phyloP scores from a whole-genome alignment of 2,888 invertebrate genomes.

The Dynastes hyllus region DNA sequence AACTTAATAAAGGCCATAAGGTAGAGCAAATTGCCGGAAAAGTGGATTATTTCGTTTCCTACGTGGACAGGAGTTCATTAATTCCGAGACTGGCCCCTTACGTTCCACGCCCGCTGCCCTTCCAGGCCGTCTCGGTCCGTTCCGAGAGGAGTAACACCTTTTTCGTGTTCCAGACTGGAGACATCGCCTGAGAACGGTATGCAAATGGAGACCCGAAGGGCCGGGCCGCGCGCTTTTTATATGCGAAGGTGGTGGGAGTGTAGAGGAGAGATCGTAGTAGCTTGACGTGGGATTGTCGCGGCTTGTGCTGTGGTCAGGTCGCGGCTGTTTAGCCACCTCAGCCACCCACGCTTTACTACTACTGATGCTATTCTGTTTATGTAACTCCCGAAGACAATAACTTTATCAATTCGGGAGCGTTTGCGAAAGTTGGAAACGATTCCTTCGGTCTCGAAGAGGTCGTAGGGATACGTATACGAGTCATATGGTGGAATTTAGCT shows the following conservation, averaged over 20 bases:
- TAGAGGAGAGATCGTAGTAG: slow-evolving; percentile 5
- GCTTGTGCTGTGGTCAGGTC: slow-evolving; percentile 59
- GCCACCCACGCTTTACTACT: slow-evolving; percentile 56
- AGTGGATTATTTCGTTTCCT: slow-evolving; percentile 70
- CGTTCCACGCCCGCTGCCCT: slow-evolving; percentile 50
- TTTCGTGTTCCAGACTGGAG: slow-evolving; percentile 70
- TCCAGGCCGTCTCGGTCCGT: slow-evolving; percentile 54
- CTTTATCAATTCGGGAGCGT: slow-evolving; percentile 56
- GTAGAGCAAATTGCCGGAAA: slow-evolving; percentile 69
- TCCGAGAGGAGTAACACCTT: slow-evolving; percentile 70
- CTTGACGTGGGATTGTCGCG: slow-evolving; percentile 51
- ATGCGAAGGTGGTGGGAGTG: slow-evolving; percentile 49
- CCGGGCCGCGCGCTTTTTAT: slow-evolving; percentile 52
- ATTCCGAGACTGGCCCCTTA: slow-evolving; percentile 62
- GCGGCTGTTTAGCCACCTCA: slow-evolving; percentile 59
- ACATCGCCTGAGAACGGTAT: slow-evolving; percentile 69
- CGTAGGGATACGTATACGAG: neutral
- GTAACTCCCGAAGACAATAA: slow-evolving; percentile 55
- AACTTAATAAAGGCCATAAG: slow-evolving; percentile 50
- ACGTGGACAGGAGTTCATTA: slow-evolving; percentile 71
- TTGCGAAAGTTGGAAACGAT: slow-evolving; percentile 23
- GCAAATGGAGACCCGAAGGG: slow-evolving; percentile 65
- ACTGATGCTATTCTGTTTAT: slow-evolving; percentile 34
- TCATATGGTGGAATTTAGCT: slow-evolving; percentile 56
- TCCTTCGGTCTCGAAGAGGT: slow-evolving; percentile 4